phyloP scores from a whole-genome alignment of 1,140 invertebrate genomes.

The Saccostrea cuccullata region DNA sequence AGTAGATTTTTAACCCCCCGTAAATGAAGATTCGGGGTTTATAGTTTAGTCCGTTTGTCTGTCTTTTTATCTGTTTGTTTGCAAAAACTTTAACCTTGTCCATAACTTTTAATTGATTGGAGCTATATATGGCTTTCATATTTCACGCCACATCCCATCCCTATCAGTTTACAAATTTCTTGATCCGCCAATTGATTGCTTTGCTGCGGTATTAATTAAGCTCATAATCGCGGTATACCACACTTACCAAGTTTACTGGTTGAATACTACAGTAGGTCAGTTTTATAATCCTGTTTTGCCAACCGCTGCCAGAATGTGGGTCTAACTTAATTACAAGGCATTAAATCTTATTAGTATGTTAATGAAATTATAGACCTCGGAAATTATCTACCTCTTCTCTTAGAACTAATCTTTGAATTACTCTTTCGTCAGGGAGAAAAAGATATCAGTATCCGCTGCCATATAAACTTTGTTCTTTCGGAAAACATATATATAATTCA shows the following conservation, averaged over 20 bases:
- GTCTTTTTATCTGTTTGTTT: no score
- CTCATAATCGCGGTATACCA: neutral
- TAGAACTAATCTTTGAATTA: neutral
- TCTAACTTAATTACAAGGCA: constrained; percentile 18
- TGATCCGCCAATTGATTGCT: no score
- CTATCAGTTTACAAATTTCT: no score
- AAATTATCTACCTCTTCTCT: neutral
- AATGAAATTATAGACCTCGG: constrained; percentile 12
- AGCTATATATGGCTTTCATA: no score
- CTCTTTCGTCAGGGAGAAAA: neutral
- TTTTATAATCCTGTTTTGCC: neutral
- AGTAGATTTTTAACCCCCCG: no score
- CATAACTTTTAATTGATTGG: no score
- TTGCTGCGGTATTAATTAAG: neutral
- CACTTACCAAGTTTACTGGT: neutral
- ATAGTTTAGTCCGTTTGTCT: no score
- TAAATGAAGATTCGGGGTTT: no score
- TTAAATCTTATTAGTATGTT: constrained; percentile 27
- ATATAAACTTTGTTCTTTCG: neutral
- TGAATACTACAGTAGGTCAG: constrained; percentile 6
- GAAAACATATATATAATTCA: constrained; percentile 29
- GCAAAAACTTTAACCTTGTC: no score
- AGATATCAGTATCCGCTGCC: neutral
- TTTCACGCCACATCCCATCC: no score
- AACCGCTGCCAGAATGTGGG: neutral